phyloP scores from a whole-genome alignment of 2,888 invertebrate species.

The Cantharis rufa region DNA sequence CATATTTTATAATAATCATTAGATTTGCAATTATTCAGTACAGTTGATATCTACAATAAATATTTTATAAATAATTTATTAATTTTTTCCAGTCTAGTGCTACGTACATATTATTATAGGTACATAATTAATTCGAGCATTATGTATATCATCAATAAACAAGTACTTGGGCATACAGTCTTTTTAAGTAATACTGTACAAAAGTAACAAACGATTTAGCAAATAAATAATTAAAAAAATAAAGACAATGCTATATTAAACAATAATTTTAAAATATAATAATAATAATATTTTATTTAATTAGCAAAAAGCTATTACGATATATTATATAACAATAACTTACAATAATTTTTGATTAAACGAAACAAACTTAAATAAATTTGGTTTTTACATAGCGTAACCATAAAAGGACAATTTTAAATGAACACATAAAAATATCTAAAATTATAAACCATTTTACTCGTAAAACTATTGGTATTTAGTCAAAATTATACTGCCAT shows the following conservation, averaged over 20 bases:
- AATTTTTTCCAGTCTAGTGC: conserved; percentile 7
- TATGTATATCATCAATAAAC: conserved; percentile 1
- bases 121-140: conserved; percentile 15
- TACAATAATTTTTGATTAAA: conserved; percentile 1
- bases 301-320: too few species aligned
- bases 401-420: neutral
- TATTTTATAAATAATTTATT: conserved; percentile 18
- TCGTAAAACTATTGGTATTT: neutral
- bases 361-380: conserved; percentile 2
- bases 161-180: conserved; percentile 22
- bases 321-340: conserved; percentile 12
- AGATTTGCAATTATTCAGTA: conserved; percentile 7
- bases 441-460: too few species aligned
- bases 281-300: too few species aligned
- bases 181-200: conserved; percentile 24
- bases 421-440: neutral
- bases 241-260: conserved; percentile 11
- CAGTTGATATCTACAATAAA: conserved; percentile 20
- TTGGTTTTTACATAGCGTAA: neutral
- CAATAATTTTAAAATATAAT: conserved; percentile 5
- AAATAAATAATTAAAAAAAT: conserved; percentile 21
- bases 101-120: conserved; percentile 7
- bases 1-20: neutral
- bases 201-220: conserved; percentile 6
- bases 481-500: neutral